phyloP scores from a whole-genome alignment of 1,140 invertebrate species.

The Colletes latitarsis region DNA sequence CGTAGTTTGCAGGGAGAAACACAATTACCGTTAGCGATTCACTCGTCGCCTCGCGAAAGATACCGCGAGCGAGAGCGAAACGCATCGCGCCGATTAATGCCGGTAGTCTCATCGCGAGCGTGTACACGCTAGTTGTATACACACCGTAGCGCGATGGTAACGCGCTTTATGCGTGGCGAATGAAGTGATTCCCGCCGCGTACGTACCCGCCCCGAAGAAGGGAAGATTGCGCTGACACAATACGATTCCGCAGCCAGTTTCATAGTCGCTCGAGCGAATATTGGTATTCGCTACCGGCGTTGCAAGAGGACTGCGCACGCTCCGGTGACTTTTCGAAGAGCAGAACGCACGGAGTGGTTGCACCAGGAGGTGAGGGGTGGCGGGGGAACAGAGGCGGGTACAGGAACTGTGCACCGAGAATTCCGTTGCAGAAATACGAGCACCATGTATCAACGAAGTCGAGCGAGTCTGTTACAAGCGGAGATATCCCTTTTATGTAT shows the following conservation, averaged over 20 bases:
- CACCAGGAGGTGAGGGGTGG: background rate
- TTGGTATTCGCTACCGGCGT: conserved; percentile 41
- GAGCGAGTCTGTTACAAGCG: conserved; percentile 3
- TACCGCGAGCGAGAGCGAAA: background rate
- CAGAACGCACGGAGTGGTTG: background rate
- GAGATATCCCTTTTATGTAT: background rate
- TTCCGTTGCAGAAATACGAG: conserved; percentile 28
- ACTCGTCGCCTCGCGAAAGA: conserved; percentile 14
- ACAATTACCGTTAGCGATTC: conserved; percentile 28
- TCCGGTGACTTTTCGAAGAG: conserved; percentile 37
- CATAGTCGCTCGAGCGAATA: conserved; percentile 43
- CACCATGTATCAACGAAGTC: conserved; percentile 23
- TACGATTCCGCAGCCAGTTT: conserved; percentile 37
- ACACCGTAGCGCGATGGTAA: background rate
- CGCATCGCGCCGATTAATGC: conserved; percentile 9
- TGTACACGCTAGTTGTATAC: background rate
- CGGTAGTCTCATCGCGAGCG: background rate
- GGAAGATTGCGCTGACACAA: conserved; percentile 35
- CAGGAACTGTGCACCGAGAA: conserved; percentile 37
- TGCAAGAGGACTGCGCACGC: conserved; percentile 43
- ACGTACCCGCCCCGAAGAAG: background rate
- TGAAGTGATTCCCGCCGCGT: conserved; percentile 7
- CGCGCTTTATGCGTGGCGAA: conserved; percentile 3
- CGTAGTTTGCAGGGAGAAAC: background rate
- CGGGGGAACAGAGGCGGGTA: background rate